Evolutionary conservation across 2,888 invertebrate genomes (phyloP), one percentile per base, ranked within the genome.

Genomic region (Craniophora ligustri): DNA sequence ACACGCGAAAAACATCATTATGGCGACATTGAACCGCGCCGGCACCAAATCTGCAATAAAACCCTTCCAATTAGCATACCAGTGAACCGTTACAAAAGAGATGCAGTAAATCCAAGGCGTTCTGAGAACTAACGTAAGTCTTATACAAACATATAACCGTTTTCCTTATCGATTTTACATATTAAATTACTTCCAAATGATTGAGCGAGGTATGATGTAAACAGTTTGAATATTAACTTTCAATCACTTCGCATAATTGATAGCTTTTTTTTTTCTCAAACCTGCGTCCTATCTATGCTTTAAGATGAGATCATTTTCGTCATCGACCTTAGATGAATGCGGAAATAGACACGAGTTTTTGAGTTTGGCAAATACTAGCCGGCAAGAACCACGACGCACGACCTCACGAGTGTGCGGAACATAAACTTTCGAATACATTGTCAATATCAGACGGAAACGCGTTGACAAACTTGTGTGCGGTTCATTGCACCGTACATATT

Each of bases 1-100:
- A 72, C 96, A 96, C 23, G 95, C 95, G 82, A 96, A 95, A 86
- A 97, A 97, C 82, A 96, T 91, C 96, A 97, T 96, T 18, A 96
- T 63, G 35, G 94, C 96, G 23, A 92, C 82, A 64, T 89, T 91
- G 66, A 93, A 82, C 72, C 94, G 84, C 77, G 92, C 88, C 63
- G 93, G 92, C 23, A 93, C 83, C 48, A 82, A 65, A 74, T 92
- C 93, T 93, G 81, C 5, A 80, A 2, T 63, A 75, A 19, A 63
- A 62, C 32, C 14, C 30, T 38, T 32, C 21, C 8, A 8, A 47
- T 72, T 49, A 61, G 28, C 54, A 60, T 11, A 31, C n/a, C 3
- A 8, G n/a, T 13, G 10, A 16, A 51, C 26, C 18, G 10, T 54
- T 45, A 47, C 34, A 26, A 64, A 57, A 55, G 5, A 21, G n/a